These are phyloP conservation scores for Cephus pygmeus DNA, from an alignment of 2,888 invertebrate genomes.

Conservation along the genomic window DNA sequence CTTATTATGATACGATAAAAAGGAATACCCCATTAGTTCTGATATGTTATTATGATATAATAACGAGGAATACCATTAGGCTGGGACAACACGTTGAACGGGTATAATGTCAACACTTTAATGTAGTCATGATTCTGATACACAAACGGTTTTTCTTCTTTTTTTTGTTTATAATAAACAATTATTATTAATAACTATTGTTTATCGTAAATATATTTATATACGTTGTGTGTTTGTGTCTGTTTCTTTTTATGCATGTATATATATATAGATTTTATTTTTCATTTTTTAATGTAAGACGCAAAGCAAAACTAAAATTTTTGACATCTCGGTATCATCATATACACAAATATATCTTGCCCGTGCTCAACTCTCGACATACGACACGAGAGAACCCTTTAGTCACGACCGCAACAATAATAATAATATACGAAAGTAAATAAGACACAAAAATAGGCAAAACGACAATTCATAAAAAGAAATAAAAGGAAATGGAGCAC, in stretches of 20 bases:
- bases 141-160: conserved; percentile 58
- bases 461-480: background rate
- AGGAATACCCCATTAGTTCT: no score
- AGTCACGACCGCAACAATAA: background rate
- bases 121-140: conserved; percentile 60
- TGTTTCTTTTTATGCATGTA: background rate
- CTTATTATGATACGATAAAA: background rate
- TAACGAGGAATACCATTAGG: background rate
- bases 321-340: conserved; percentile 30
- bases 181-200: conserved; percentile 57
- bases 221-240: conserved; percentile 7
- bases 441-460: background rate
- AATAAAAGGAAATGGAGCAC: background rate
- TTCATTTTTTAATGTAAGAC: conserved; percentile 36
- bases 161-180: conserved; percentile 54
- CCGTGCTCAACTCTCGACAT: conserved; percentile 33
- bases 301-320: conserved; percentile 55
- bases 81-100: conserved; percentile 45
- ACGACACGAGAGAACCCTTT: background rate
- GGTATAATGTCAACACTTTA: conserved; percentile 63
- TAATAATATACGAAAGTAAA: background rate
- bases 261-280: background rate
- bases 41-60: no score
- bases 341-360: conserved; percentile 35
- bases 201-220: conserved; percentile 52